Conservation (phyloP, 2,113 vertebrate genomes). For the Pica pica region DNA sequence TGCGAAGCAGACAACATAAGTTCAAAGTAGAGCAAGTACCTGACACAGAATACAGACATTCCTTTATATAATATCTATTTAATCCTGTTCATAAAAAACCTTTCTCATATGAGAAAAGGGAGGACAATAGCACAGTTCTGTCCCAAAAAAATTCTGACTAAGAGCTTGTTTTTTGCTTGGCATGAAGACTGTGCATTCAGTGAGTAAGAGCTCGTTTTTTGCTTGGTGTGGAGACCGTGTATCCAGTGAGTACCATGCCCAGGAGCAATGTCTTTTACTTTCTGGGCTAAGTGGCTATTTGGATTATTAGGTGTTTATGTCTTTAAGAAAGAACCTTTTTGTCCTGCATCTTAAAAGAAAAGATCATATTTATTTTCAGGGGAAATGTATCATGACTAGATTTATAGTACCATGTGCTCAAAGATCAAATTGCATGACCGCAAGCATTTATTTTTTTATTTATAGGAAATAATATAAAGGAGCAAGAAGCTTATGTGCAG, state of each 20-base stretch:
- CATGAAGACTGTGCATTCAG: neutral
- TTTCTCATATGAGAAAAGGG: neutral
- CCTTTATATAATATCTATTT: neutral
- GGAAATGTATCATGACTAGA: constrained; percentile 17
- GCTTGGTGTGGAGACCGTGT: neutral
- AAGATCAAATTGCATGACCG: neutral
- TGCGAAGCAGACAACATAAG: neutral
- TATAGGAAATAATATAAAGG: constrained; percentile 39
- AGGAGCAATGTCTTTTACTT: neutral
- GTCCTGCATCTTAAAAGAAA: neutral
- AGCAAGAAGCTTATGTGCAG: neutral
- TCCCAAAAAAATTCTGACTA: neutral
- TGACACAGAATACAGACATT: neutral
- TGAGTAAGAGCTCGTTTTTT: neutral
- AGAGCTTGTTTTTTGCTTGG: neutral
- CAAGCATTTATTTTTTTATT: constrained; percentile 43
- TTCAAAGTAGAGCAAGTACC: neutral
- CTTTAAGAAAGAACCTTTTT: constrained; percentile 11
- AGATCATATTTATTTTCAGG: constrained; percentile 9
- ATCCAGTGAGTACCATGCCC: neutral
- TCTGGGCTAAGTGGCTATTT: neutral
- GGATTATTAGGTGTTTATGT: neutral
- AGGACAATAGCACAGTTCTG: neutral
- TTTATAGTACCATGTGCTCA: constrained; percentile 3
- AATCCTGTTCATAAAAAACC: neutral